Base-by-base conservation (phyloP, 1,140 invertebrate genomes). In the Drosophila subpulchrella region DNA sequence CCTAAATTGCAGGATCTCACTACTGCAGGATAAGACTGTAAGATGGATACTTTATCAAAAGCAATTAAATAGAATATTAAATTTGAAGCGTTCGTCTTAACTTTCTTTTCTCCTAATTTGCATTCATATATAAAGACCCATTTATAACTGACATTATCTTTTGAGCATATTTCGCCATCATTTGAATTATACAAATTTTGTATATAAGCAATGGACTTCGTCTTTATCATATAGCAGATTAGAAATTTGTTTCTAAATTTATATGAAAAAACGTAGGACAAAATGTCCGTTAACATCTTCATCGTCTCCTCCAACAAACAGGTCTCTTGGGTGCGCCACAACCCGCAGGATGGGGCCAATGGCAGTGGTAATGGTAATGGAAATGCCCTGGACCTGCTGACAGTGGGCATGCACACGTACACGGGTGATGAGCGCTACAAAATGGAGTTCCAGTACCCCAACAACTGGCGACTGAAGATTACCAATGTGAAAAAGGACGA, bases 21-120 rank as follows among this genome's bases (percentile, higher is more conserved):
- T 97, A 62, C 93, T 97, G 17, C 96, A 96, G 88, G 96, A 97
- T 93, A 97, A 97, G 94, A 97, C 96, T 92, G 97, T 97, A 91
- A 95, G 96, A 15, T 50, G n/a, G 95, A 95, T 96, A 60, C 95
- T 95, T 34, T 96, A 10, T 34, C 20, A 20, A 20, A 20, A 20
- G 20, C 20, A 20, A 20, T 1, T 20, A 20, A 20, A 20, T 20
- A 20, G 20, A 20, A 20, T 20, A 20, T 20, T 20, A 20, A 20
- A 20, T 20, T 20, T 20, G 20, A 20, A 20, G 20, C 27, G 3
- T 27, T 27, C 4, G 27, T 27, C 5, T 27, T 27, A 27, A 27
- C 3, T 27, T 27, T 27, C 3, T 3, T 27, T 27, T 27, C 27
- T 27, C 27, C 5, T 27, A 0, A 5, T 27, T 27, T 27, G 27